These are phyloP conservation scores for Miltochrista miniata DNA, from an alignment of 2,888 invertebrate species.

Conservation along the genomic window DNA sequence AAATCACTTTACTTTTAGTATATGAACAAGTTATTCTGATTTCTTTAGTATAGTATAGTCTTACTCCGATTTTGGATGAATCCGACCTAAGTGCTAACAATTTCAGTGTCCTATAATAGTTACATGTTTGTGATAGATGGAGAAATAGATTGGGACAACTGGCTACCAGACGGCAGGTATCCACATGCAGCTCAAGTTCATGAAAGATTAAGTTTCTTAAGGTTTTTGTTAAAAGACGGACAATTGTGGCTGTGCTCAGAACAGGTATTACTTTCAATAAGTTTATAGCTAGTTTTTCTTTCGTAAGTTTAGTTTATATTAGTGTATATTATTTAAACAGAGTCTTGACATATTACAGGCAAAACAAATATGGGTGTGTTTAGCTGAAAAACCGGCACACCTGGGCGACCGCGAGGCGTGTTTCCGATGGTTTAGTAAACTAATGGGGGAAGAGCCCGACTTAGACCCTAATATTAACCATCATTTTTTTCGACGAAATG, in stretches of 20 bases:
- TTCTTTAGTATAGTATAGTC: too few species aligned
- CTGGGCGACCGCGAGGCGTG: constrained; percentile 97
- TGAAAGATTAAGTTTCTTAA: constrained; percentile 95
- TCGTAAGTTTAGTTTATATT: too few species aligned
- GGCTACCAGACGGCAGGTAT: constrained; percentile 94
- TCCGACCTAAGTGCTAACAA: too few species aligned
- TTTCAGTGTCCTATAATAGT: neutral
- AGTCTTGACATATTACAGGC: constrained; percentile 75
- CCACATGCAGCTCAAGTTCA: constrained; percentile 96
- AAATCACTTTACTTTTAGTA: too few species aligned
- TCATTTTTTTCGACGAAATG: constrained; percentile 97
- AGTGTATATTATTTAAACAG: constrained; percentile 21
- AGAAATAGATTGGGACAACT: constrained; percentile 90
- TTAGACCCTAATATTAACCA: constrained; percentile 97
- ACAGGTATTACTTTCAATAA: constrained; percentile 78
- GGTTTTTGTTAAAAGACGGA: constrained; percentile 96
- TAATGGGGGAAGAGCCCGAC: constrained; percentile 98
- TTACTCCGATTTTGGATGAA: too few species aligned
- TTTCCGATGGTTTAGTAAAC: constrained; percentile 98
- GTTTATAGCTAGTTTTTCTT: too few species aligned
- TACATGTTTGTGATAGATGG: constrained; percentile 84
- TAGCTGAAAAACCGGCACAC: constrained; percentile 97
- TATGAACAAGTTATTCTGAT: too few species aligned
- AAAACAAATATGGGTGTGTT: constrained; percentile 97
- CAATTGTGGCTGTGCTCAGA: constrained; percentile 98